Evolutionary conservation across 2,113 vertebrate species (phyloP), one percentile per base, ranked within the genome.

Genomic region (Phalacrocorax brasilianus): DNA sequence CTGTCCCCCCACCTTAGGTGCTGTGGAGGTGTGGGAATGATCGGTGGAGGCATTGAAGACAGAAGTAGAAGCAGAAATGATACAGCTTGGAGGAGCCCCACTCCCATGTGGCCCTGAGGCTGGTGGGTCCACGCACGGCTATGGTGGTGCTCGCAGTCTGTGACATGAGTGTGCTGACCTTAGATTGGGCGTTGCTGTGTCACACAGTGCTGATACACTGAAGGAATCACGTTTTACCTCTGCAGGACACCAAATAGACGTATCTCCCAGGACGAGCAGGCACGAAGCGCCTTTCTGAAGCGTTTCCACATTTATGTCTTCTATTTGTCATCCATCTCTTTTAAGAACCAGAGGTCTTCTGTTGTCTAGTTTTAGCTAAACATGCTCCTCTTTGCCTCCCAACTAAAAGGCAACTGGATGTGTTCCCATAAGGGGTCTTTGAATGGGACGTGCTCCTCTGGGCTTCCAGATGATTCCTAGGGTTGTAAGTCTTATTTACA

Each of bases 31-130:
- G 53, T 91, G 66, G 32, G 26, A 33, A 89, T 50, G 38, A 38
- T 38, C 10, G 83, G 38, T 59, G 61, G 40, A 44, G 55, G 56
- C 45, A 33, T 8, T 45, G 58, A 77, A 65, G n/a, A 35, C 20
- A 40, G 22, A 42, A 27, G 47, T 14, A 38, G 56, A 63, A 82
- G 16, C 22, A 88, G 59, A 59, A 38, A 55, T 24, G 42, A 6
- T 49, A 44, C 18, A 10, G 35, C 44, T 38, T 50, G 22, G 17
- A 44, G 33, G 45, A 72, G 35, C 8, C 14, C 9, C 7, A 4
- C 7, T 70, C 17, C 27, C 24, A 27, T 4, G n/a, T 49, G 53
- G 22, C 35, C 0, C 0, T 78, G 59, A 30, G 23, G 28, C 40
- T 70, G n/a, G 11, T 21, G n/a, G 2, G 2, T 55, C 5, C 16